These are phyloP conservation scores for Danio kyathit DNA, from an alignment of 2,797 vertebrate species.

Conservation along the genomic window DNA sequence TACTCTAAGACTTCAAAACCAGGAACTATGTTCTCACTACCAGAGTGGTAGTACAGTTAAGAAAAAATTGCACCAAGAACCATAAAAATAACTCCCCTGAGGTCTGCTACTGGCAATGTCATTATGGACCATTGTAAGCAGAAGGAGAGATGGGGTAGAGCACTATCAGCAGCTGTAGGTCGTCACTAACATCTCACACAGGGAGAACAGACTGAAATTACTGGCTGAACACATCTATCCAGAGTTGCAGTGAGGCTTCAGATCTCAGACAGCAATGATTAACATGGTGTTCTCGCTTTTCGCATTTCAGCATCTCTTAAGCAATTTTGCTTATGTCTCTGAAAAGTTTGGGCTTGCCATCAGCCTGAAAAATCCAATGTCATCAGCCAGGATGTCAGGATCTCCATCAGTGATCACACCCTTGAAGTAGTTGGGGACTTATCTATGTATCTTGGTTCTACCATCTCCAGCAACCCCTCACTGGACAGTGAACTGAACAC, in stretches of 20 bases:
- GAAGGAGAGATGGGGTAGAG: slow-evolving; percentile 19
- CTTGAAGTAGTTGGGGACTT: background rate
- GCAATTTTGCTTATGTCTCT: background rate
- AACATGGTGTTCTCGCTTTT: slow-evolving; percentile 41
- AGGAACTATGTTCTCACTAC: no score
- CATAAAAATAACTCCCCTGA: background rate
- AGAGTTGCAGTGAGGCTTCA: slow-evolving; percentile 29
- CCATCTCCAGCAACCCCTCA: background rate
- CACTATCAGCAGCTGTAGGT: slow-evolving; percentile 19
- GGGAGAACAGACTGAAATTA: no score
- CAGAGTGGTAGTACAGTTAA: no score
- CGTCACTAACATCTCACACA: no score
- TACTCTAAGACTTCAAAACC: background rate
- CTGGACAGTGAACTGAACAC: background rate
- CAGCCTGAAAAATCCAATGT: background rate
- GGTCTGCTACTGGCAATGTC: background rate
- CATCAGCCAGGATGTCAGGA: background rate
- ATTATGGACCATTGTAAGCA: background rate
- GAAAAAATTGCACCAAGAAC: no score
- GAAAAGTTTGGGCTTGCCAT: background rate
- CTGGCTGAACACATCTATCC: background rate
- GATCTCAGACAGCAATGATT: background rate
- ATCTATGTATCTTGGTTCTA: slow-evolving; percentile 13
- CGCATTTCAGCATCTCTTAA: background rate
- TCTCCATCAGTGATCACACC: background rate